These are phyloP conservation scores for Sinocyclocheilus grahami DNA, from an alignment of 2,113 vertebrate species.

Conservation along the genomic window DNA sequence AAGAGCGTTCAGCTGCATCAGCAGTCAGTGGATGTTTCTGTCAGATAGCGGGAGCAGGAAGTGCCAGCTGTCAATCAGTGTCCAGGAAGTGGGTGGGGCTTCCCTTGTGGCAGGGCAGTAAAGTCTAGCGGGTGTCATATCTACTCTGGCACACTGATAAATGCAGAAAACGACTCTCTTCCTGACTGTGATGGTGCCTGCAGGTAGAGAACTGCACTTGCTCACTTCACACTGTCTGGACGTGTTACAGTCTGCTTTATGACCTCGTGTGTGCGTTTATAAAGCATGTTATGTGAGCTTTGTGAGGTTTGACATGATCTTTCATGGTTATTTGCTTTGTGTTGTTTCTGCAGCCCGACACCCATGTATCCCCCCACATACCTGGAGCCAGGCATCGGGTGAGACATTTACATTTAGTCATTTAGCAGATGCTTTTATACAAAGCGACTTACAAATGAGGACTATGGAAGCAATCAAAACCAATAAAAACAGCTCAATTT, in stretches of 20 bases:
- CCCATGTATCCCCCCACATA: conserved; percentile 99
- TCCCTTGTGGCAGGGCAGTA: not conserved
- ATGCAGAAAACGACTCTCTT: conserved; percentile 45
- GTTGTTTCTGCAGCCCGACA: conserved; percentile 83
- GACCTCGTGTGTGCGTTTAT: not conserved
- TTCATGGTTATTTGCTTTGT: conserved; percentile 3
- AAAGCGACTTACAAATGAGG: too few relatives aligned
- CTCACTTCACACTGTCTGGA: not conserved
- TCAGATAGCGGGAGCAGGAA: conserved; percentile 38
- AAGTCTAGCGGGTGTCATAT: conserved; percentile 20
- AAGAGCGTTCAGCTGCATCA: conserved; percentile 29
- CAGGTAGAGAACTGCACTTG: not conserved
- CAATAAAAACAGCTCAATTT: not conserved
- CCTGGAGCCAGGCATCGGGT: conserved; percentile 98
- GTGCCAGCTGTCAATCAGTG: conserved; percentile 31
- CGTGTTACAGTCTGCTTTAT: not conserved
- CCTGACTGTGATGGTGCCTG: conserved; percentile 39
- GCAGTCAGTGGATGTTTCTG: conserved; percentile 1
- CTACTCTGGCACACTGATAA: conserved; percentile 49
- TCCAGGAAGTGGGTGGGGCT: conserved; percentile 27
- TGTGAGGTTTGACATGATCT: not conserved
- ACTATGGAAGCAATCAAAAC: too few relatives aligned
- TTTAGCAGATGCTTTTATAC: too few relatives aligned
- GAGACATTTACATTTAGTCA: conserved; percentile 61
- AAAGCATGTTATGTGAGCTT: not conserved